Conservation (phyloP, 1,140 invertebrate genomes). For the Musca vetustissima region DNA sequence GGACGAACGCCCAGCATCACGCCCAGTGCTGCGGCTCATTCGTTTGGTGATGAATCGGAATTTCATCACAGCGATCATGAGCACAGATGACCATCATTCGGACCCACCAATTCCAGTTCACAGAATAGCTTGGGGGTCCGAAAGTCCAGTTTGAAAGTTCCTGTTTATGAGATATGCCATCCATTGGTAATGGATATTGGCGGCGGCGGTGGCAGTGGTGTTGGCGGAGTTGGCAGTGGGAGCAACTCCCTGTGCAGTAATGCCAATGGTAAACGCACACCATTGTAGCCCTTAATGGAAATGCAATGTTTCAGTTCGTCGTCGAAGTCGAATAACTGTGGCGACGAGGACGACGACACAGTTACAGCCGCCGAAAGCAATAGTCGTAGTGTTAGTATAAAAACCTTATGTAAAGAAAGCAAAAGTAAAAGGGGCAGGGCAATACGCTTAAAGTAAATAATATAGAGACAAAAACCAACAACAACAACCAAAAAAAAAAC, state of each 20-base stretch:
- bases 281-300: slow-evolving; percentile 40
- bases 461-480: too few relatives aligned
- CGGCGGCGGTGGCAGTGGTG: too few relatives aligned
- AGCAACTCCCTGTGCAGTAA: neutral
- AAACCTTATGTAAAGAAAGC: neutral
- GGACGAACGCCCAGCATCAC: slow-evolving; percentile 59
- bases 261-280: slow-evolving; percentile 33
- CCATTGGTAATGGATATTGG: slow-evolving; percentile 53
- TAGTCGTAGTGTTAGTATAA: slow-evolving; percentile 1
- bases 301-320: too few relatives aligned
- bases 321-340: too few relatives aligned
- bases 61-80: slow-evolving; percentile 56
- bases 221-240: too few relatives aligned
- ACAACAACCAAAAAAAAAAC: too few relatives aligned
- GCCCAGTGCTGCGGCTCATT: slow-evolving; percentile 55
- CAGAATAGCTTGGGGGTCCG: slow-evolving; percentile 52
- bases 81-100: slow-evolving; percentile 61
- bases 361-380: neutral
- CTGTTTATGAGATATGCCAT: slow-evolving; percentile 54
- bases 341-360: too few relatives aligned
- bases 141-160: slow-evolving; percentile 49
- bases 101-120: slow-evolving; percentile 51
- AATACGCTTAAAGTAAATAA: slow-evolving; percentile 23
- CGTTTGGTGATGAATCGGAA: slow-evolving; percentile 61
- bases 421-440: slow-evolving; percentile 17